Evolutionary conservation across 2,113 vertebrate species (phyloP), one percentile per base, ranked within the genome.

Genomic region (Argyrosomus japonicus): DNA sequence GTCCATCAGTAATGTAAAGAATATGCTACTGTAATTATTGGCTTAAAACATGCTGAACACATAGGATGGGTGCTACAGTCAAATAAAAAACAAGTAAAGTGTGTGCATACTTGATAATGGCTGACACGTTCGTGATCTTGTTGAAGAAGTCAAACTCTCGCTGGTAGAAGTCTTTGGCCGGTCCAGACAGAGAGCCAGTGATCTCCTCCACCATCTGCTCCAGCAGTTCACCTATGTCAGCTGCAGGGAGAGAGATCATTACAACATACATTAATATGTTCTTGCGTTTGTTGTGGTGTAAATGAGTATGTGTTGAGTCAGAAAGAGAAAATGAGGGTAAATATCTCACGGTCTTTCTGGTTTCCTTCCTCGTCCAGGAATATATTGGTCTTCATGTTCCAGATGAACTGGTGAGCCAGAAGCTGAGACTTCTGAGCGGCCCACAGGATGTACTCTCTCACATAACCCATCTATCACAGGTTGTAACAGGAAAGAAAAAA

Each of bases 321-420:
- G 18, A 47, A 45, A 23, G 27, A 21, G 10, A 63, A 3, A 17
- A 8, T 0, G 43, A 47, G 45, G 21, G 27, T 3, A 4, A 62
- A 25, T 8, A 10, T 75, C 97, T 97, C 91, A 99, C 97, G 96
- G 82, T 99, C 98, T 92, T 99, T 99, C 77, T 97, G 96, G 84
- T 96, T 96, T 29, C 93, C 97, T 84, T 99, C 98, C 82, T 99
- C 97, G 21, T 99, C 98, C 63, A 97, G 83, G 89, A 90, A 99
- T 86, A 98, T 96, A 91, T 99, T 99, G 5, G 98, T 99, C 91
- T 99, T 99, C 97, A 99, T 99, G 93, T 99, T 99, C 98, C 98
- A 99, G 92, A 99, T 99, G 87, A 99, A 99, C 25, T 99, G 98
- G 86, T 99, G 98, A 54, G 97, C 98, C 91, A 99, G 91, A 3